Evolutionary conservation across 2,797 vertebrate genomes (phyloP).

Genomic region (Gephyroberyx darwinii): DNA sequence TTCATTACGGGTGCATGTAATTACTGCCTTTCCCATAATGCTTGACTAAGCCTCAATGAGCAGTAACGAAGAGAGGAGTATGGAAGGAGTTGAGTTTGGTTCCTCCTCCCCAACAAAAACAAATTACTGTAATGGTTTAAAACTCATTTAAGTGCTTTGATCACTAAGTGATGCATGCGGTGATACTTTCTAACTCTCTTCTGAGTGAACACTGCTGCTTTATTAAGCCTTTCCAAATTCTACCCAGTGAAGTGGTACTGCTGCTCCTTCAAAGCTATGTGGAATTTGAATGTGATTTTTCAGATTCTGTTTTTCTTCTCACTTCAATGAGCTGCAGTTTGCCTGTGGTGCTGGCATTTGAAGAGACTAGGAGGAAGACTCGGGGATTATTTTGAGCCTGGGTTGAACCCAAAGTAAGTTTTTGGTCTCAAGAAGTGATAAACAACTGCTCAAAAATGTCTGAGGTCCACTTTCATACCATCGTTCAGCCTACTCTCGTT

Average conservation of each 20-base stretch:
- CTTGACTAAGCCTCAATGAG: constrained; percentile 58
- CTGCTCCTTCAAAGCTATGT: constrained; percentile 57
- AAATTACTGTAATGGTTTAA: constrained; percentile 67
- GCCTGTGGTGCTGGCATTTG: constrained; percentile 38
- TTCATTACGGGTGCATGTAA: constrained; percentile 72
- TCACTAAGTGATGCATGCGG: constrained; percentile 63
- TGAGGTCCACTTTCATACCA: constrained; percentile 15
- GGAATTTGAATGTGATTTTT: constrained; percentile 55
- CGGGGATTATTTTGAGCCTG: constrained; percentile 39
- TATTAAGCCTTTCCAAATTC: constrained; percentile 50
- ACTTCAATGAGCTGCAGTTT: constrained; percentile 58
- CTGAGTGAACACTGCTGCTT: constrained; percentile 48
- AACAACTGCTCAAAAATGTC: constrained; percentile 36
- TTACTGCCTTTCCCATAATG: constrained; percentile 66
- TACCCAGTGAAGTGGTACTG: constrained; percentile 40
- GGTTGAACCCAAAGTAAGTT: constrained; percentile 43
- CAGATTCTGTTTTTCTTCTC: constrained; percentile 55
- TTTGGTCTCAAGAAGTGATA: constrained; percentile 45
- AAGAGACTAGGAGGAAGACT: constrained; percentile 25
- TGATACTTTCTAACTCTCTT: constrained; percentile 60
- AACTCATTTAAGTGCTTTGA: constrained; percentile 75
- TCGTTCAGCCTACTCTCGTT: constrained; percentile 7
- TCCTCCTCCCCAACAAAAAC: constrained; percentile 57
- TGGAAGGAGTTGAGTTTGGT: constrained; percentile 48
- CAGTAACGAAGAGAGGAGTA: constrained; percentile 48